Evolutionary conservation across 2,888 invertebrate species (phyloP), one percentile per base, ranked within the genome.

Genomic region (Cosmia trapezina): DNA sequence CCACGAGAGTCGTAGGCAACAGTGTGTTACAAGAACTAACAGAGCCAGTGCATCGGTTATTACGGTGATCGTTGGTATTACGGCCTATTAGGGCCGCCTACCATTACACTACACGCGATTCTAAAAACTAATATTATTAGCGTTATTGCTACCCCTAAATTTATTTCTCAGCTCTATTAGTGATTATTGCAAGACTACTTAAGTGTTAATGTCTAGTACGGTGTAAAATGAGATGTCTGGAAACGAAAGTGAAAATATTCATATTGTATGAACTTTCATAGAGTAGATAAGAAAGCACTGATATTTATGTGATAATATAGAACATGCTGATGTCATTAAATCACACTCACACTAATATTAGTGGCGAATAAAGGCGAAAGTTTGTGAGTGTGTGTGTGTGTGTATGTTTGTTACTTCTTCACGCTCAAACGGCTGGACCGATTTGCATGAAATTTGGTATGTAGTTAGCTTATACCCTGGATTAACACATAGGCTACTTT

Each of bases 41-140:
- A 60, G 22, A 49, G 33, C 14, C 57, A 22, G 51, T 57, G 17
- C 19, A 68, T 80, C 43, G 67, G 70, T 70, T 76, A 76, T 84
- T 81, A 72, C 63, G 47, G 28, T 67, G 81, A 81, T 84, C 43
- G 59, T 63, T 22, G 62, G 64, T 70, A 80, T 84, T 84, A 77
- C 66, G 33, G 57, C 54, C 77, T 53, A 76, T 77, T 77, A 77
- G 37, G 65, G 49, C 19, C 45, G 41, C 17, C 67, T 56, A 54
- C 37, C n/a, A 81, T 84, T 81, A 70, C 60, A 19, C 12, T 33
- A 51, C 82, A 83, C 84, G 84, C 73, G 61, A 77, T 74, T 77
- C 73, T 81, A 49, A 74, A 81, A 84, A 83, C 85, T 81, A 82
- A 82, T 84, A 84, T 71, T 75, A 82, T 82, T 84, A 76, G 22